A percentile compares a stretch with the other conserved stretches of the same genome.
These are phyloP conservation scores for Lepisosteus oculatus DNA, from an alignment of 2,113 vertebrate species.

Conservation along the genomic window DNA sequence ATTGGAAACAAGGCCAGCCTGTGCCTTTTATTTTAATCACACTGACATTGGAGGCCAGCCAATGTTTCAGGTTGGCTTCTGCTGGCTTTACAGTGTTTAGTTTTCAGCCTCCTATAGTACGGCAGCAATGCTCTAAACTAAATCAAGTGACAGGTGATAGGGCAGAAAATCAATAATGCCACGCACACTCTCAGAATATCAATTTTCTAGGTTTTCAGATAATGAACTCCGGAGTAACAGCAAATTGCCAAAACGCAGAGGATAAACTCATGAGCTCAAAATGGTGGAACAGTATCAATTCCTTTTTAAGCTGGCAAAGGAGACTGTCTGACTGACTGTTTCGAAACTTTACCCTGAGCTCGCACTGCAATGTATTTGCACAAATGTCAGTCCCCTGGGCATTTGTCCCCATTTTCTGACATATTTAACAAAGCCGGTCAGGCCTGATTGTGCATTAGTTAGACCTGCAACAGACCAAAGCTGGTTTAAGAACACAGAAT, in stretches of 20 bases:
- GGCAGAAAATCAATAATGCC: slow-evolving; percentile 13
- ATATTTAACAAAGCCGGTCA: no score
- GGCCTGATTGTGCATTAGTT: no score
- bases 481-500: no score
- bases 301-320: background rate
- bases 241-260: slow-evolving; percentile 6
- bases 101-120: background rate
- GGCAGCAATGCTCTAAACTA: background rate
- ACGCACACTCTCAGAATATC: slow-evolving; percentile 13
- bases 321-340: background rate
- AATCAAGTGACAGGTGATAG: slow-evolving; percentile 25
- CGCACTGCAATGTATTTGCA: no score
- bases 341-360: no score
- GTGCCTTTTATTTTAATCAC: slow-evolving; percentile 23
- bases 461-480: no score
- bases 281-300: background rate
- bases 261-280: background rate
- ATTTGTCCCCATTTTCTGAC: no score
- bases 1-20: background rate
- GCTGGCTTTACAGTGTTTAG: slow-evolving; percentile 1
- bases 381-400: no score
- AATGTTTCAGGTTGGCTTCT: slow-evolving; percentile 1
- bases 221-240: slow-evolving; percentile 22
- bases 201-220: slow-evolving; percentile 24
- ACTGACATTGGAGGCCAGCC: slow-evolving; percentile 12